A percentile compares a stretch with the other conserved stretches of the same genome.
phyloP scores from a whole-genome alignment of 2,888 invertebrate species.

The Limulus polyphemus region DNA sequence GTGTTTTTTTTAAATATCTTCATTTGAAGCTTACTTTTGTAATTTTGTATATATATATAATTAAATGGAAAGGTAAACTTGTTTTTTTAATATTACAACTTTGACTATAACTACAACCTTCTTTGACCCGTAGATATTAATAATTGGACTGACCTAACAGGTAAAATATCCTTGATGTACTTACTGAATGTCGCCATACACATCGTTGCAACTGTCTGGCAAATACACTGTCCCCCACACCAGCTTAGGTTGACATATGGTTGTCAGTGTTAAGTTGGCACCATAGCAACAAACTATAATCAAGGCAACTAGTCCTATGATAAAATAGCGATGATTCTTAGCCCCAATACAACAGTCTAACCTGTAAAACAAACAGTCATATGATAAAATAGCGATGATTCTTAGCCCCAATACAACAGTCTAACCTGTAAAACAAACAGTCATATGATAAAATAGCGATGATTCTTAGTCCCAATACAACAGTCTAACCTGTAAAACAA shows the following conservation, averaged over 20 bases:
- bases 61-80: too few relatives aligned
- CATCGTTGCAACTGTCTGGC: slow-evolving; percentile 72
- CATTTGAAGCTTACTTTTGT: too few relatives aligned
- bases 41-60: too few relatives aligned
- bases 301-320: slow-evolving; percentile 34
- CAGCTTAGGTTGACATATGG: slow-evolving; percentile 69
- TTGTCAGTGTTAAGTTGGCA: slow-evolving; percentile 65
- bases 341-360: slow-evolving; percentile 36
- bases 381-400: slow-evolving; percentile 36
- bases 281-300: slow-evolving; percentile 45
- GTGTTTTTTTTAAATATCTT: too few relatives aligned
- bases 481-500: slow-evolving; percentile 41
- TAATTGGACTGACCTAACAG: too few relatives aligned
- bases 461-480: slow-evolving; percentile 37
- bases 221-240: slow-evolving; percentile 54
- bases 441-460: slow-evolving; percentile 34
- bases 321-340: slow-evolving; percentile 35
- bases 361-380: slow-evolving; percentile 41
- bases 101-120: too few relatives aligned
- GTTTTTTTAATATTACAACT: too few relatives aligned
- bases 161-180: slow-evolving; percentile 2
- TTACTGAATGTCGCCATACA: slow-evolving; percentile 44
- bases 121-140: too few relatives aligned
- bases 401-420: slow-evolving; percentile 34
- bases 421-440: slow-evolving; percentile 42